Evolutionary conservation across 37 sponge, comb jelly and placozoan genomes (phyloP).

Genomic region (Halichondria panicea): DNA sequence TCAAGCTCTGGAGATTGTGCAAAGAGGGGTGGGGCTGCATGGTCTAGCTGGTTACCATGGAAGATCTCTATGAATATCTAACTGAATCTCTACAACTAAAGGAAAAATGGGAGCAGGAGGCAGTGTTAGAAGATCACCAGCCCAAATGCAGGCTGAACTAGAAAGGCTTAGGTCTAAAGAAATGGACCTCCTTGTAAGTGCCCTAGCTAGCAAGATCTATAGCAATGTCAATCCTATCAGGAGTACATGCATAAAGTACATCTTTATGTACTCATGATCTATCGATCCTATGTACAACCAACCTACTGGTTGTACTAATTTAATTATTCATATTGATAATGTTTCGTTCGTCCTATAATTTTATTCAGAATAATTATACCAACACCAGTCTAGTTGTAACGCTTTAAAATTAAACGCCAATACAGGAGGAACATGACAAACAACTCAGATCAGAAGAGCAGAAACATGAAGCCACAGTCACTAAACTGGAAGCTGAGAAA

Average conservation of each 20-base stretch:
- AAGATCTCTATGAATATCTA: background rate
- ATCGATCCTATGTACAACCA: no score
- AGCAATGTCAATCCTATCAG: no score
- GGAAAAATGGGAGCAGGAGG: slow-evolving; percentile 33
- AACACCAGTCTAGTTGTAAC: background rate
- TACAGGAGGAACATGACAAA: slow-evolving; percentile 10
- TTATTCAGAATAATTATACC: background rate
- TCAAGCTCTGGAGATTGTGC: no score
- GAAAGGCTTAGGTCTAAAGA: slow-evolving; percentile 30
- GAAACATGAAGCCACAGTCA: slow-evolving; percentile 7
- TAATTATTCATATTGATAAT: background rate
- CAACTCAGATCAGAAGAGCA: background rate
- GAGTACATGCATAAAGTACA: no score
- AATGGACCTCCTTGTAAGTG: slow-evolving; percentile 15
- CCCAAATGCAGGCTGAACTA: slow-evolving; percentile 11
- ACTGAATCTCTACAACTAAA: background rate
- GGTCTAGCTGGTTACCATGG: background rate
- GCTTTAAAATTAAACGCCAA: background rate
- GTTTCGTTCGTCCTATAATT: background rate
- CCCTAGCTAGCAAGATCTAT: background rate
- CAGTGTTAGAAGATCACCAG: slow-evolving; percentile 22
- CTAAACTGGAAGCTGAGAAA: slow-evolving; percentile 35
- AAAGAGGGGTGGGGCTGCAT: slow-evolving; percentile 24
- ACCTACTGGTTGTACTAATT: background rate
- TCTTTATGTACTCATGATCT: no score